Base-by-base conservation (phyloP, 2,113 vertebrate species). In the Festucalex cinctus region DNA sequence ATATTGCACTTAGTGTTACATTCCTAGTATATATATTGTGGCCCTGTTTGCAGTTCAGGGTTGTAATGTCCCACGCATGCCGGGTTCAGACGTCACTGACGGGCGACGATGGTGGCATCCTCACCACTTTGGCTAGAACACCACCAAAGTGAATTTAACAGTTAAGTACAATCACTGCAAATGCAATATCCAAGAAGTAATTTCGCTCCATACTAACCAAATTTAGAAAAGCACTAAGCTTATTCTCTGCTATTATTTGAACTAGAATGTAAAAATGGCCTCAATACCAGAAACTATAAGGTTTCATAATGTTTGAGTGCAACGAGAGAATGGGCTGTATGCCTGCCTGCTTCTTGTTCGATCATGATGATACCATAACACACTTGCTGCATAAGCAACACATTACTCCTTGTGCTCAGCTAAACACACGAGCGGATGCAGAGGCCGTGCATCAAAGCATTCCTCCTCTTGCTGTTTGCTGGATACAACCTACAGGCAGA, bases 331-430 rank as follows among this genome's bases (percentile, higher is more conserved):
- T 44, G 1, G 1, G 28, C 37, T 59, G 66, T 67, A 48, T 68
- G 46, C 70, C 66, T 44, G 46, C 70, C 66, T 44, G 73, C 69
- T 70, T 72, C 70, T 68, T 77, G 74, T 74, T 60, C 20, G 43
- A 70, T 60, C 70, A 68, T 20, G 65, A 53, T 66, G 54, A 63
- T 57, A 68, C 71, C 54, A 68, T 57, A 41, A 35, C 41, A 66
- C 72, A 68, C 37, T 17, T 37, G 54, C 22, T 53, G 65, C 63
- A 17, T 28, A 3, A 36, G 41, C 63, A 49, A 68, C 69, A 74
- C 67, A 68, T 56, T 36, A 32, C 57, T 59, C 32, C 17, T 59
- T 5, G 28, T 36, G 37, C 35, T 8, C 58, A 44, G 16, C 70
- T 48, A 44, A 53, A 36, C 49, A 24, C 9, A 56, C 3, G 35